These are phyloP conservation scores for Nomada lathburiana DNA, from an alignment of 2,888 invertebrate genomes.

Conservation along the genomic window DNA sequence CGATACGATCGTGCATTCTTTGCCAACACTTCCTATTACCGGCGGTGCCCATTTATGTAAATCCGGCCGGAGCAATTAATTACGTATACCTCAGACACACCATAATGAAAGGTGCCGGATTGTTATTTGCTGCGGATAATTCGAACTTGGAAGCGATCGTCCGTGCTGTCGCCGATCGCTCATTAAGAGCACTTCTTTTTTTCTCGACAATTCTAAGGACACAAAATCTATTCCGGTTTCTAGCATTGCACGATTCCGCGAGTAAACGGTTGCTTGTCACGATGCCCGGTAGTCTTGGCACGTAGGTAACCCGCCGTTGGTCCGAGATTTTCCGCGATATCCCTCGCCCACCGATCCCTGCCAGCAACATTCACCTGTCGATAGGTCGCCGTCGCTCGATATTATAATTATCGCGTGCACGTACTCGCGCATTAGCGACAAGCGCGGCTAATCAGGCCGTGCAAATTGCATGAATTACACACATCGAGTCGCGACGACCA, in stretches of 20 bases:
- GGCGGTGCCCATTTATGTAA: conserved; percentile 17
- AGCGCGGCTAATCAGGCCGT: conserved; percentile 68
- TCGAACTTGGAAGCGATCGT: not conserved
- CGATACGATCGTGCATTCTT: not conserved
- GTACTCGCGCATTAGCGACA: conserved; percentile 51
- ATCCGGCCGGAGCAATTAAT: conserved; percentile 37
- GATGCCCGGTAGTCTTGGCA: not conserved
- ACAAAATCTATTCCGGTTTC: not conserved
- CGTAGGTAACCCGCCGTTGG: not conserved
- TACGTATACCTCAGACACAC: conserved; percentile 7
- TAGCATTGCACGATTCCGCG: not conserved
- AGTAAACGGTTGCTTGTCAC: not conserved
- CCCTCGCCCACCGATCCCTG: conserved; percentile 35
- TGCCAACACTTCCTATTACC: conserved; percentile 9
- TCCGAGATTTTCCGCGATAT: conserved; percentile 19
- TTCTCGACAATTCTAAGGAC: not conserved
- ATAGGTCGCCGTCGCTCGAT: conserved; percentile 32
- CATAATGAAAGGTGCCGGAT: conserved; percentile 23
- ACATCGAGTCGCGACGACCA: conserved; percentile 36
- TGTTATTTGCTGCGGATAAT: conserved; percentile 20
- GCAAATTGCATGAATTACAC: conserved; percentile 66
- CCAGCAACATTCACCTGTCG: conserved; percentile 45
- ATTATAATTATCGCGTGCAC: conserved; percentile 56
- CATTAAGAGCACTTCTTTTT: conserved; percentile 11
- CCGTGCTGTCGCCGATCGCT: conserved; percentile 1